Evolutionary conservation across 2,797 vertebrate genomes (phyloP).

Genomic region (Melanitta fusca): DNA sequence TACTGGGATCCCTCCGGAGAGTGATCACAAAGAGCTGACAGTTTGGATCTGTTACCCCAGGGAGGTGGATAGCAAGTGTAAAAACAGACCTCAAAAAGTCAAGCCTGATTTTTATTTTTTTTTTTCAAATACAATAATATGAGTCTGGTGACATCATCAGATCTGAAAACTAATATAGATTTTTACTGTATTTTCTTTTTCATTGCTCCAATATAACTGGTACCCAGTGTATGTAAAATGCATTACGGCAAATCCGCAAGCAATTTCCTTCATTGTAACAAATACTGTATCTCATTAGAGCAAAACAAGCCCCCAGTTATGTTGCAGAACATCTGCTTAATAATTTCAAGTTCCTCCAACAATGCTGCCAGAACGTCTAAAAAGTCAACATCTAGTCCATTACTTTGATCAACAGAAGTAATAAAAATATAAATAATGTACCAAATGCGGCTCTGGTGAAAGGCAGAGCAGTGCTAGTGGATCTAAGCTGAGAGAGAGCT

Average conservation of each 20-base stretch:
- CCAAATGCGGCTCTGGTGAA: neutral
- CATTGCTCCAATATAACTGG: constrained; percentile 60
- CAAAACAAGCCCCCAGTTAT: constrained; percentile 44
- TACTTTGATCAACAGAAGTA: constrained; percentile 31
- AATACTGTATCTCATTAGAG: constrained; percentile 71
- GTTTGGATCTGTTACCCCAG: constrained; percentile 12
- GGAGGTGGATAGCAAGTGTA: constrained; percentile 55
- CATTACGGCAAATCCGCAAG: constrained; percentile 70
- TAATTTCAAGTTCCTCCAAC: constrained; percentile 62
- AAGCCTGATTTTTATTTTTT: constrained; percentile 15
- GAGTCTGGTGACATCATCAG: constrained; percentile 69
- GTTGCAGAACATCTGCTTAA: constrained; percentile 72
- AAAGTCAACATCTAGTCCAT: constrained; percentile 30
- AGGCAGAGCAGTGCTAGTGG: neutral
- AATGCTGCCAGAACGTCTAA: constrained; percentile 41
- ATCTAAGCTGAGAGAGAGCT: neutral
- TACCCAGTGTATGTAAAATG: constrained; percentile 64
- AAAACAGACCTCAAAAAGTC: constrained; percentile 58
- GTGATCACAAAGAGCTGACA: constrained; percentile 48
- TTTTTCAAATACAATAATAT: constrained; percentile 27
- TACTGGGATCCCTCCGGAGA: constrained; percentile 18
- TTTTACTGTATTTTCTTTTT: constrained; percentile 57
- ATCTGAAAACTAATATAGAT: constrained; percentile 59
- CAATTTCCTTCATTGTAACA: constrained; percentile 66
- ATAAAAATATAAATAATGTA: neutral